Percentiles rank a stretch among this genome's conserved stretches.
phyloP scores from a whole-genome alignment of 2,888 invertebrate species.

The Agrochola lychnidis region DNA sequence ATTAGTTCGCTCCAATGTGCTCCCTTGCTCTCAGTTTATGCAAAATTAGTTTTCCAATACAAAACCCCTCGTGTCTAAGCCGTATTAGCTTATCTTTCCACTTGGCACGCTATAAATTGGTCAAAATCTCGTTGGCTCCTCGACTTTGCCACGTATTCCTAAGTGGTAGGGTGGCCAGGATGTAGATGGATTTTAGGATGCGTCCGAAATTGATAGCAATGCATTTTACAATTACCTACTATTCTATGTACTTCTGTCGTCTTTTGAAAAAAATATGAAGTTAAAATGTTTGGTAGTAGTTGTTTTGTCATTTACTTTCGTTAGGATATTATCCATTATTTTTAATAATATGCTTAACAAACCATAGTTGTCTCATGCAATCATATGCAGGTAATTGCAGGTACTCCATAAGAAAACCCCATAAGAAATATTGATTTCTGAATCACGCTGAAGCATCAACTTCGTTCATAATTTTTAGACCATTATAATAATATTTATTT shows the following conservation, averaged over 20 bases:
- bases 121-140: conserved; percentile 89
- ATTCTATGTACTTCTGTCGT: not conserved
- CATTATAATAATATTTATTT: no score
- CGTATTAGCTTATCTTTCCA: conserved; percentile 90
- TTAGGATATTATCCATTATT: not conserved
- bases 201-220: not conserved
- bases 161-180: conserved; percentile 76
- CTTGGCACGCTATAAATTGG: conserved; percentile 90
- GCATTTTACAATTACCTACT: not conserved
- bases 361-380: not conserved
- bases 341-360: not conserved
- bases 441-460: not conserved
- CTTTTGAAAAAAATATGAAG: not conserved
- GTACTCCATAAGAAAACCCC: not conserved
- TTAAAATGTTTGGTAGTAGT: not conserved
- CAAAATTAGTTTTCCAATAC: conserved; percentile 89
- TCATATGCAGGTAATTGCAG: not conserved
- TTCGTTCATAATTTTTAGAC: not conserved
- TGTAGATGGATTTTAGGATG: not conserved
- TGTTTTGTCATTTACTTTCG: not conserved
- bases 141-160: conserved; percentile 84
- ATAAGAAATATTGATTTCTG: not conserved
- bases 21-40: conserved; percentile 77
- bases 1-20: conserved; percentile 71
- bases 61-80: conserved; percentile 78